Percentiles rank a stretch among this genome's conserved stretches.
Conservation (phyloP, 2,888 invertebrate species). For the Cheilosia impressa region DNA sequence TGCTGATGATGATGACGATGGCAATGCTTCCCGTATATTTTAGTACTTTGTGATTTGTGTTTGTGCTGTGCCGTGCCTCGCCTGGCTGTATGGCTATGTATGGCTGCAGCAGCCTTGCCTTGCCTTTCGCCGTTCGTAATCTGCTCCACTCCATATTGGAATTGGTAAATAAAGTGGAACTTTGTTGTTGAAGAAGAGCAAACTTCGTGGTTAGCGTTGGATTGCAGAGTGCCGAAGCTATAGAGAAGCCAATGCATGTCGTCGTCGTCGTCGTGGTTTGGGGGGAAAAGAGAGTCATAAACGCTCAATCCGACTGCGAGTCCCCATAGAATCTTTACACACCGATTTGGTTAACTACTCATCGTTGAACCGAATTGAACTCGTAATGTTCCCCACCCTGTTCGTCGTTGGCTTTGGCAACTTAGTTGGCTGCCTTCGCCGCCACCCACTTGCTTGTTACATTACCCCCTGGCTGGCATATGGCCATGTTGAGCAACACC, state of each 20-base stretch:
- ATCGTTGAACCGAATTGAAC: constrained; percentile 73
- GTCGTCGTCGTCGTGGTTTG: constrained; percentile 22
- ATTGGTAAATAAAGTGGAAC: constrained; percentile 56
- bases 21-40: constrained; percentile 22
- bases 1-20: constrained; percentile 24
- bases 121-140: constrained; percentile 8
- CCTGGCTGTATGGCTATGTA: neutral
- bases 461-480: neutral
- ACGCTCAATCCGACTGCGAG: constrained; percentile 43
- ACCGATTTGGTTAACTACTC: constrained; percentile 69
- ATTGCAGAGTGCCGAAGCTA: constrained; percentile 10
- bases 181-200: constrained; percentile 50
- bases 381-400: constrained; percentile 54
- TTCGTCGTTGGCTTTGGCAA: constrained; percentile 11
- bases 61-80: neutral
- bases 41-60: constrained; percentile 7
- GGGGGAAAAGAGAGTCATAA: constrained; percentile 55
- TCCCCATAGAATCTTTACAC: constrained; percentile 66
- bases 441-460: constrained; percentile 8
- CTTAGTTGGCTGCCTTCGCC: constrained; percentile 28
- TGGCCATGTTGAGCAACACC: neutral
- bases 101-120: constrained; percentile 20
- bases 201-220: constrained; percentile 35
- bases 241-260: neutral
- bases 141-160: constrained; percentile 47